These are phyloP conservation scores for Trogon surrucura DNA, from an alignment of 2,113 vertebrate genomes.

Conservation along the genomic window DNA sequence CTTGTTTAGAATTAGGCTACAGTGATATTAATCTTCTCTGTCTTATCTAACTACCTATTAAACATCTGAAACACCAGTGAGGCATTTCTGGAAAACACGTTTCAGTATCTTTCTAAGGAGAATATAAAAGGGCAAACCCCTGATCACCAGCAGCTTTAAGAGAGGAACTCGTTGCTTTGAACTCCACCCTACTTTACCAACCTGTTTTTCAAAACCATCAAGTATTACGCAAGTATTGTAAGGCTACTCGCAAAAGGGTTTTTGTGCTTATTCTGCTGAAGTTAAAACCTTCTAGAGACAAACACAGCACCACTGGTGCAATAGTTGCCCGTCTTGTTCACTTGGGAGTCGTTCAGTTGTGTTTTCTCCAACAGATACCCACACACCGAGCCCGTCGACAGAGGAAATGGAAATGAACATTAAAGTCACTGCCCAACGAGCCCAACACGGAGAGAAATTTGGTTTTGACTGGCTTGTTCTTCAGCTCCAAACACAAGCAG, in stretches of 20 bases:
- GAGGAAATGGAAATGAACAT: background rate
- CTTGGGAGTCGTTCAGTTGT: background rate
- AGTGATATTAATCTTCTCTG: background rate
- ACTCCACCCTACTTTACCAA: background rate
- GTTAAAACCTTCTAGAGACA: background rate
- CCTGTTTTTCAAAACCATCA: background rate
- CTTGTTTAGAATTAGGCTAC: background rate
- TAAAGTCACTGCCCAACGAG: background rate
- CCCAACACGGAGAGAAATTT: accelerated
- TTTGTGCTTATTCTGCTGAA: background rate
- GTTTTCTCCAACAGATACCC: background rate
- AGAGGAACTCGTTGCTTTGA: background rate
- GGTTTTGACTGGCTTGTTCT: background rate
- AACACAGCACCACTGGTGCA: background rate
- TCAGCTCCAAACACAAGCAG: background rate
- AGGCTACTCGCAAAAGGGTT: background rate
- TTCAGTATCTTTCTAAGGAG: background rate
- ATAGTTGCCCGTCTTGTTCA: background rate
- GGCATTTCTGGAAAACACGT: background rate
- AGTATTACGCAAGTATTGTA: background rate
- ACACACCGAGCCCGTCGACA: background rate
- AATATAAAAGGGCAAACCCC: background rate
- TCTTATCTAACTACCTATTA: background rate
- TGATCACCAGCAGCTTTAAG: background rate
- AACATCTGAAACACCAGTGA: background rate